Percentiles rank a stretch among this genome's conserved stretches.
phyloP scores from a whole-genome alignment of 1,140 invertebrate genomes.

The Andrena cerasifolii region DNA sequence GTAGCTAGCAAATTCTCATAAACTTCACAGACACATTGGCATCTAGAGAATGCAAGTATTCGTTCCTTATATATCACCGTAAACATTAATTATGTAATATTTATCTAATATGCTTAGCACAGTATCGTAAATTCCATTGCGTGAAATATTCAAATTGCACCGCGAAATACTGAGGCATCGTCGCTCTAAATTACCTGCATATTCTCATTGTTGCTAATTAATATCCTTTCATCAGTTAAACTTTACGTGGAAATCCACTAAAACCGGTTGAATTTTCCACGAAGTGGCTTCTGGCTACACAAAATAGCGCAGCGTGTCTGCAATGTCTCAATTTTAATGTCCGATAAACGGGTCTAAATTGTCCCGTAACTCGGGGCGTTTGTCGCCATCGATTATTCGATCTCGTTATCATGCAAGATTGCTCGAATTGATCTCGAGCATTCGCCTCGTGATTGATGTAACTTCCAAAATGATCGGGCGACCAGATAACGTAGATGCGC shows the following conservation, averaged over 20 bases:
- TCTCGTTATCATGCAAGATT: constrained; percentile 46
- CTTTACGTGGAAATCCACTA: neutral
- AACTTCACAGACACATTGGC: neutral
- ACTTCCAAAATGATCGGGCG: constrained; percentile 39
- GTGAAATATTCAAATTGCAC: neutral
- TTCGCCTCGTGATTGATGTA: constrained; percentile 35
- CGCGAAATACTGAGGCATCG: neutral
- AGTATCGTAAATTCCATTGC: too few relatives aligned
- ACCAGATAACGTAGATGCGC: constrained; percentile 33
- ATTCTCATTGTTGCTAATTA: too few relatives aligned
- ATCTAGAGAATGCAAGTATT: neutral
- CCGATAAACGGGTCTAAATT: constrained; percentile 22
- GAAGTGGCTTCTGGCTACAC: too few relatives aligned
- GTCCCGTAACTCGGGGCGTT: constrained; percentile 8
- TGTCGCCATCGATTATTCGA: constrained; percentile 30
- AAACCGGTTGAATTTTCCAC: neutral
- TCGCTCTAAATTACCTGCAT: too few relatives aligned
- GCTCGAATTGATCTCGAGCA: constrained; percentile 38
- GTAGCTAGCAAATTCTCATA: neutral
- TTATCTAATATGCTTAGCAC: too few relatives aligned
- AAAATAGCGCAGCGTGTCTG: neutral
- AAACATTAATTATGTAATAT: neutral
- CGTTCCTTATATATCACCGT: neutral
- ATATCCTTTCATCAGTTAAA: neutral
- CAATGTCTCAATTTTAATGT: constrained; percentile 15